A percentile compares a stretch with the other conserved stretches of the same genome.
phyloP scores from a whole-genome alignment of 2,797 vertebrate genomes.

The Gobio occitaniae region DNA sequence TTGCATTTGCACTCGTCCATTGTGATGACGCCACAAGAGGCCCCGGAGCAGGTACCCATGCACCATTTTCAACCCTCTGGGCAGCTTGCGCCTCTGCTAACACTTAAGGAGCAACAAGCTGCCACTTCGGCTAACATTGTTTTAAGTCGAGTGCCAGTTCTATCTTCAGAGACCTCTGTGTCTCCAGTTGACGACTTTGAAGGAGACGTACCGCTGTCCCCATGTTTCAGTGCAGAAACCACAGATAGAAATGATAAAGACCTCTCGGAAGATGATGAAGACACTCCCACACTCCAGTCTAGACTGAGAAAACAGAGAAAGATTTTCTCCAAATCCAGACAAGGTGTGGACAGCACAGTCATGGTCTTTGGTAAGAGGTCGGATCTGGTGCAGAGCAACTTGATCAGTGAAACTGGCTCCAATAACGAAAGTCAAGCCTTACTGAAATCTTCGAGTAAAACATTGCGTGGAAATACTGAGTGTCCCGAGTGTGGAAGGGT shows the following conservation, averaged over 20 bases:
- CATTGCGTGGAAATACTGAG: slow-evolving; percentile 68
- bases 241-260: slow-evolving; percentile 27
- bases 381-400: slow-evolving; percentile 27
- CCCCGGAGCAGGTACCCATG: slow-evolving; percentile 30
- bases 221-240: slow-evolving; percentile 19
- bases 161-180: slow-evolving; percentile 16
- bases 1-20: slow-evolving; percentile 49
- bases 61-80: slow-evolving; percentile 44
- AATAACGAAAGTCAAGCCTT: neutral
- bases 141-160: slow-evolving; percentile 15
- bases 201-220: slow-evolving; percentile 23
- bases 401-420: slow-evolving; percentile 11
- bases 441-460: slow-evolving; percentile 31
- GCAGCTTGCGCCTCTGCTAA: slow-evolving; percentile 57
- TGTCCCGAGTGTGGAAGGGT: slow-evolving; percentile 76
- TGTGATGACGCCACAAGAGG: slow-evolving; percentile 48
- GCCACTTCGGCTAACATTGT: slow-evolving; percentile 30
- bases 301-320: slow-evolving; percentile 47
- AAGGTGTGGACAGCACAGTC: slow-evolving; percentile 17
- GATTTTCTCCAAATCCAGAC: slow-evolving; percentile 41
- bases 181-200: slow-evolving; percentile 41
- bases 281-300: slow-evolving; percentile 35
- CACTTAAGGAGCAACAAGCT: slow-evolving; percentile 55
- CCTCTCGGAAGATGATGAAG: slow-evolving; percentile 27
- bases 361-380: slow-evolving; percentile 14